These are phyloP conservation scores for Leguminivora glycinivorella DNA, from an alignment of 1,140 invertebrate species.

Conservation along the genomic window DNA sequence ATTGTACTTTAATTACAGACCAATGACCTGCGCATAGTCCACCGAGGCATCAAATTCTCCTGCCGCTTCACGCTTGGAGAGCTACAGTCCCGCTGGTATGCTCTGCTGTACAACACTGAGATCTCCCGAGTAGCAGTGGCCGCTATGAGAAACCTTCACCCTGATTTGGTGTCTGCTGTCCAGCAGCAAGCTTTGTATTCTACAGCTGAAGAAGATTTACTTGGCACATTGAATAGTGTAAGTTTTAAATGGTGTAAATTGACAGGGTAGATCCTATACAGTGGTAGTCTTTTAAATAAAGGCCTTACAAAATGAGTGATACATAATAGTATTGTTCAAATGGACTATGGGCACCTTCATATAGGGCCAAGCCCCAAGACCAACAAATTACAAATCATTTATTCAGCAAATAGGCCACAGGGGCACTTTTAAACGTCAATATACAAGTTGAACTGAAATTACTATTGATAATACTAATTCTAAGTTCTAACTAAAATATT, in stretches of 20 bases:
- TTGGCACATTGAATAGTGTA: constrained; percentile 91
- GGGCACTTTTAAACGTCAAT: no score
- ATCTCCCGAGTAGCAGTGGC: constrained; percentile 92
- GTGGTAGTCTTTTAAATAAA: no score
- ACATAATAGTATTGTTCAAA: no score
- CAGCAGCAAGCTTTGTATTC: constrained; percentile 95
- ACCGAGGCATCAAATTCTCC: constrained; percentile 96
- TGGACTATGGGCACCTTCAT: no score
- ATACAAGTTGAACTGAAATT: no score
- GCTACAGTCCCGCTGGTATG: constrained; percentile 97
- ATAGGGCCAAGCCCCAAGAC: no score
- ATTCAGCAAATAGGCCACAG: no score
- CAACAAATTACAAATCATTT: no score
- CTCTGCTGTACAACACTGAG: constrained; percentile 94
- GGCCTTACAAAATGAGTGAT: no score
- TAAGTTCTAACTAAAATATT: no score
- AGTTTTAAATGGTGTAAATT: constrained; percentile 57
- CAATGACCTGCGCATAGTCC: constrained; percentile 92
- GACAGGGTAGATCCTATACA: no score
- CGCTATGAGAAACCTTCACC: constrained; percentile 96
- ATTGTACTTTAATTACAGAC: constrained; percentile 81
- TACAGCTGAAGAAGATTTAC: constrained; percentile 91
- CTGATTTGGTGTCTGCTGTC: constrained; percentile 91
- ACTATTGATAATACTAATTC: no score
- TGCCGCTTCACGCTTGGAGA: constrained; percentile 96